A percentile compares a stretch with the other conserved stretches of the same genome.
Evolutionary conservation across 2,888 invertebrate genomes (phyloP).

Genomic region (Dolichopus griseipennis): DNA sequence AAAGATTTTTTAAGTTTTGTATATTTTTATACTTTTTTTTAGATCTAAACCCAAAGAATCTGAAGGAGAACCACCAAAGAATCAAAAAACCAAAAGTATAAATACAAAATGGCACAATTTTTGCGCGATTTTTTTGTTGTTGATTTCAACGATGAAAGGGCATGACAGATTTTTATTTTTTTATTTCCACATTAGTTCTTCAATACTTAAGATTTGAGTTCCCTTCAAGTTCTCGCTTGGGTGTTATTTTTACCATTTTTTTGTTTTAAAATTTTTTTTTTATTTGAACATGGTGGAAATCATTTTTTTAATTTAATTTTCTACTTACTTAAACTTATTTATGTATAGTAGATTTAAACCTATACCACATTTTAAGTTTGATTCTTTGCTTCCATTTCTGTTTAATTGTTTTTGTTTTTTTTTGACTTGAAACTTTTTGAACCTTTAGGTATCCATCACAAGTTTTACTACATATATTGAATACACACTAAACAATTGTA

Average conservation of each 20-base stretch:
- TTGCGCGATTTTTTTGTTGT: neutral
- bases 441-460: too few relatives aligned
- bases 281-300: neutral
- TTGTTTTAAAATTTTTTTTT: neutral
- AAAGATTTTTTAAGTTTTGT: neutral
- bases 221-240: neutral
- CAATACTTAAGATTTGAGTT: neutral
- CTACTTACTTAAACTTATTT: neutral
- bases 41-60: too few relatives aligned
- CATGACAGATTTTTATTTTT: neutral
- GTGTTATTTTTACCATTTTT: neutral
- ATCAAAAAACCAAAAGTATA: too few relatives aligned
- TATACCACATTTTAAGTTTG: too few relatives aligned
- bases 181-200: neutral
- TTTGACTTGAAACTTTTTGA: too few relatives aligned
- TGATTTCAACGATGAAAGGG: neutral
- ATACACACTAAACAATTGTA: too few relatives aligned
- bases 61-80: too few relatives aligned
- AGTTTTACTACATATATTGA: too few relatives aligned
- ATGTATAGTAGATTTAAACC: too few relatives aligned
- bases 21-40: neutral
- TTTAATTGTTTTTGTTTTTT: too few relatives aligned
- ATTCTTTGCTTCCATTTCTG: too few relatives aligned
- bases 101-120: constrained; percentile 3
- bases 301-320: constrained; percentile 3